Base-by-base conservation (phyloP, 2,113 vertebrate species). In the Regulus satrapa region DNA sequence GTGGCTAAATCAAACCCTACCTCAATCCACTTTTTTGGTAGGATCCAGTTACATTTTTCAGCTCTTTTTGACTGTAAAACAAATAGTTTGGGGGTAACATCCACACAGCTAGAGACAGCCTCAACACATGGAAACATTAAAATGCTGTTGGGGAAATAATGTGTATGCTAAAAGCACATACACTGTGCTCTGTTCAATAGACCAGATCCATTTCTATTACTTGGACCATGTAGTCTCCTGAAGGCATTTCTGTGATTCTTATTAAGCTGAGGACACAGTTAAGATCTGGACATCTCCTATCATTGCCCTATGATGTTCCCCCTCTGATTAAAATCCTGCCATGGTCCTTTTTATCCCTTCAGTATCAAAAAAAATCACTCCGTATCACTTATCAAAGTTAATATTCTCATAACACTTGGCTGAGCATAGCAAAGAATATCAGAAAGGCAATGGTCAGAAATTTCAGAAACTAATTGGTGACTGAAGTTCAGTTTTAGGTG, bases 231-330 rank as follows among this genome's bases (percentile, higher is more conserved):
- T 56, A 74, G 12, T 14, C 12, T 85, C 55, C 59, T 71, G 25
- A 5, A 85, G 18, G 26, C 36, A 43, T 78, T 73, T 64, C 40
- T 6, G 5, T 43, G 18, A 41, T 36, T 94, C 80, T 59, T 64
- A 68, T 34, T 68, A 84, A 88, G 73, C 31, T 23, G 17, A 74
- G 34, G 19, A 31, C 25, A 73, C 8, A 18, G 19, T 31, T 23
- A 49, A 59, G 63, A 79, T 74, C 29, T 67, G 63, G 38, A 14
- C 66, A 16, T 28, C 31, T 81, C 24, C 68, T 69, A 48, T 25
- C 14, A 26, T 20, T 71, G 29, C 13, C 11, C 2, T 40, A 43
- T 0, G 0, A 25, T 38, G 8, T 54, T 12, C 21, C 6, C 3
- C 18, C 48, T 90, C 67, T 74, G 55, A 79, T 54, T 25, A 4